Evolutionary conservation across 2,888 invertebrate species (phyloP).

Genomic region (Erebia ligea): DNA sequence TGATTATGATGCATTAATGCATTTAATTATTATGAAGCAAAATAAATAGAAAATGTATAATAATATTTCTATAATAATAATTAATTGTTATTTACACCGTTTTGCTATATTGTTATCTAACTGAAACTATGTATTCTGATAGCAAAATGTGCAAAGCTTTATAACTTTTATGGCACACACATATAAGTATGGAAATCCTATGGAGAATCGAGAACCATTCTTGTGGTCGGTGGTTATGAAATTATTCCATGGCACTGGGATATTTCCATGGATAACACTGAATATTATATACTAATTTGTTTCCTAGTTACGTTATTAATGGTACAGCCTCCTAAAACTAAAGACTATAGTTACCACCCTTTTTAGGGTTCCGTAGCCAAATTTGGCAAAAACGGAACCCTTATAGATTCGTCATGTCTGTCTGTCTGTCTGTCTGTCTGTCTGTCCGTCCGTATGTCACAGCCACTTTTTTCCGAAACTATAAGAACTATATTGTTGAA

Average conservation of each 20-base stretch:
- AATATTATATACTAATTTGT: neutral
- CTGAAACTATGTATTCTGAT: constrained; percentile 17
- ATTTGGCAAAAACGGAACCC: no score
- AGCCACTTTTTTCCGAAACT: no score
- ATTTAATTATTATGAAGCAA: no score
- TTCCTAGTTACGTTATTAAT: constrained; percentile 4
- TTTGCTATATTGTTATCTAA: constrained; percentile 1
- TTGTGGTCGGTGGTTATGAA: constrained; percentile 16
- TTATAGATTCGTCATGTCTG: no score
- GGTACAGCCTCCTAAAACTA: no score
- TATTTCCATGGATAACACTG: constrained; percentile 17
- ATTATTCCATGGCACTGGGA: constrained; percentile 17
- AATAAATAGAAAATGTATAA: neutral
- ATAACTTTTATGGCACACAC: neutral
- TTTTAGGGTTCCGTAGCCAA: no score
- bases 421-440: no score
- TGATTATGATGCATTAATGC: no score
- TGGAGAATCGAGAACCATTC: constrained; percentile 11
- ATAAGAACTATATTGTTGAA: no score
- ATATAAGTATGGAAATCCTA: neutral
- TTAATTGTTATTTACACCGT: constrained; percentile 5
- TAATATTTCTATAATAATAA: constrained; percentile 3
- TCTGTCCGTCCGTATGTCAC: no score
- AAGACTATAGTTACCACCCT: no score
- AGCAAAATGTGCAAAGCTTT: neutral